Base-by-base conservation (phyloP, 2,888 invertebrate genomes). In the Salpingus planirostris region DNA sequence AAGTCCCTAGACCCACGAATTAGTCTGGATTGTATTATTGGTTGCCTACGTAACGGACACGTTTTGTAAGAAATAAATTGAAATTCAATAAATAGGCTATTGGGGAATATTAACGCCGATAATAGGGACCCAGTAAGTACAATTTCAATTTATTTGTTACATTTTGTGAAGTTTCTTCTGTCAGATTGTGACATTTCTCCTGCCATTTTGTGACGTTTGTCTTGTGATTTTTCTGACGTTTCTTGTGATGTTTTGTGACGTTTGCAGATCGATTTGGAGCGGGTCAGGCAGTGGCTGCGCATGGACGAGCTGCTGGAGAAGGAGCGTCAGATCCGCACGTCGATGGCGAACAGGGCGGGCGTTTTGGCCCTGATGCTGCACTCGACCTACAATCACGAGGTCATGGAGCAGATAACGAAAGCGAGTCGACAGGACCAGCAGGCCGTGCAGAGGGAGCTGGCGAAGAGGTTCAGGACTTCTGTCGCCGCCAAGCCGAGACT, bases 361-460 rank as follows among this genome's bases (percentile, higher is more conserved):
- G 89, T 96, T 0, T 68, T 97, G 8, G 90, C 91, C 0, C 70
- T 97, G 1, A 86, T 97, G 84, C 68, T 97, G n/a, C 95, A 97
- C 61, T 92, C 95, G 3, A 95, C 95, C 0, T 91, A 91, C 59
- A 91, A 95, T 66, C 92, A 95, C 58, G 90, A 89, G 49, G 73
- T 88, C 1, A 85, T 89, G 80, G 86, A 87, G 52, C 73, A 77
- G 49, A 67, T 80, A 44, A 68, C 68, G 0, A 69, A 71, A 41
- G 70, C 70, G 26, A 55, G 55, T 29, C 56, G 55, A 23, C 70
- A 71, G 43, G 71, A 66, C 37, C 64, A 68, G 36, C 65, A 68
- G 27, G 66, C 68, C 1, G 64, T 70, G 54, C 68, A 69, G 33
- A 60, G 64, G 24, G 70, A 70, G 42, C 49, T 69, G 36, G 54